These are phyloP conservation scores for Seriola rivoliana DNA, from an alignment of 2,113 vertebrate genomes.

Conservation along the genomic window DNA sequence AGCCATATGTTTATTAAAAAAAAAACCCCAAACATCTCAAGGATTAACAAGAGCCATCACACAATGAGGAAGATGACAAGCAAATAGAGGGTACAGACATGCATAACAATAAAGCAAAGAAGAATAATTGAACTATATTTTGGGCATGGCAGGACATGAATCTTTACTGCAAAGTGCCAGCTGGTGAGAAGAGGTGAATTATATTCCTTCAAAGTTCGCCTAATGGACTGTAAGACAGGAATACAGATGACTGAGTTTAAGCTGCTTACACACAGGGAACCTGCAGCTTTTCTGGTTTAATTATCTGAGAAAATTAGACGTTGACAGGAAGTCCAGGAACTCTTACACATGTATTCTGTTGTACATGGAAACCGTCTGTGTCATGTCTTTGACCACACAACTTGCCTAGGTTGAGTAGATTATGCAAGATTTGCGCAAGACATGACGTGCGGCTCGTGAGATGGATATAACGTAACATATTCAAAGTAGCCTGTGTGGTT, in stretches of 20 bases:
- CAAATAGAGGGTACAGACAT: constrained; percentile 14
- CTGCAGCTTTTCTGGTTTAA: background rate
- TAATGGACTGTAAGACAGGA: constrained; percentile 57
- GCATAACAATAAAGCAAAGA: constrained; percentile 22
- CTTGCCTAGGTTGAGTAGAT: background rate
- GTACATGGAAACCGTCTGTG: background rate
- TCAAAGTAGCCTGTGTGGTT: background rate
- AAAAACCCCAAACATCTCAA: constrained; percentile 17
- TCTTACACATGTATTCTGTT: background rate
- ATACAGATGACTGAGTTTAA: constrained; percentile 37
- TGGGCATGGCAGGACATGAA: constrained; percentile 26
- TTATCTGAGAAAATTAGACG: constrained; percentile 10
- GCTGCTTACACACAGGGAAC: constrained; percentile 18
- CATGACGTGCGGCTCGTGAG: background rate
- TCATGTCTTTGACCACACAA: background rate
- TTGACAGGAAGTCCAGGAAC: background rate
- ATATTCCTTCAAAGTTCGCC: constrained; percentile 32
- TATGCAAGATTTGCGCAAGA: background rate
- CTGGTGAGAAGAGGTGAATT: constrained; percentile 43
- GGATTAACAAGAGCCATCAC: constrained; percentile 21
- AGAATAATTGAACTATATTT: constrained; percentile 33
- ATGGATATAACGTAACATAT: background rate
- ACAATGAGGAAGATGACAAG: constrained; percentile 18
- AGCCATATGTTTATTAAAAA: constrained; percentile 4
- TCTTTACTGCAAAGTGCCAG: constrained; percentile 18